These are phyloP conservation scores for Sebastes elongatus DNA, from an alignment of 2,797 vertebrate genomes.

Conservation along the genomic window DNA sequence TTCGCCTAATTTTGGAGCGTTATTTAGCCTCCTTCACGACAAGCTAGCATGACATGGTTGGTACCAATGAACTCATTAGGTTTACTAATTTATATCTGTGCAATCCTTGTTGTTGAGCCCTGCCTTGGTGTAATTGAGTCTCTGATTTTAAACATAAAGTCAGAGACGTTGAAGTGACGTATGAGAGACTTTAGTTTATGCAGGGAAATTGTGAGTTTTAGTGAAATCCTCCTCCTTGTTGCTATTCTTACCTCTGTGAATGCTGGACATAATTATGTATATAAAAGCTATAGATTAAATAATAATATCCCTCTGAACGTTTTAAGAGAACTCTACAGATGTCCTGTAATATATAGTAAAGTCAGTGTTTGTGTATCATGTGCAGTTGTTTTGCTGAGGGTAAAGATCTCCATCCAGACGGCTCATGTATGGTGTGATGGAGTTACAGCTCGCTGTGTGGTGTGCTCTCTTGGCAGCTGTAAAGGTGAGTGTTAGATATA, in stretches of 20 bases:
- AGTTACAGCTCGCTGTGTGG: slow-evolving; percentile 13
- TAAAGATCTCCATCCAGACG: background rate
- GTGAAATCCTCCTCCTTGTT: background rate
- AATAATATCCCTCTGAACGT: background rate
- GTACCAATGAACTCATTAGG: no score
- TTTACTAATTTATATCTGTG: rapidly evolving
- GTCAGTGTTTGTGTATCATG: background rate
- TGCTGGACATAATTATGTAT: background rate
- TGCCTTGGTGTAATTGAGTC: background rate
- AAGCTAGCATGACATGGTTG: no score
- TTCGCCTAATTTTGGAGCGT: no score
- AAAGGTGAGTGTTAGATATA: slow-evolving; percentile 53
- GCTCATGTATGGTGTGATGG: slow-evolving; percentile 15
- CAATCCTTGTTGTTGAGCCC: no score
- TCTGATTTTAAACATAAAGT: background rate
- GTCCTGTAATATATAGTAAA: no score
- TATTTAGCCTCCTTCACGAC: no score
- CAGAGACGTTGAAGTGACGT: background rate
- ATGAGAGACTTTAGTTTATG: no score
- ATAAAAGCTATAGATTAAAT: background rate
- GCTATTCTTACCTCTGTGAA: background rate
- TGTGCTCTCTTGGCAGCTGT: slow-evolving; percentile 28
- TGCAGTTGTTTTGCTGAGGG: slow-evolving; percentile 7
- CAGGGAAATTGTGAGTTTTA: no score
- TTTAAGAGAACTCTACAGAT: background rate